Conservation (phyloP, 2,888 invertebrate genomes). For the Bimastos eiseni region DNA sequence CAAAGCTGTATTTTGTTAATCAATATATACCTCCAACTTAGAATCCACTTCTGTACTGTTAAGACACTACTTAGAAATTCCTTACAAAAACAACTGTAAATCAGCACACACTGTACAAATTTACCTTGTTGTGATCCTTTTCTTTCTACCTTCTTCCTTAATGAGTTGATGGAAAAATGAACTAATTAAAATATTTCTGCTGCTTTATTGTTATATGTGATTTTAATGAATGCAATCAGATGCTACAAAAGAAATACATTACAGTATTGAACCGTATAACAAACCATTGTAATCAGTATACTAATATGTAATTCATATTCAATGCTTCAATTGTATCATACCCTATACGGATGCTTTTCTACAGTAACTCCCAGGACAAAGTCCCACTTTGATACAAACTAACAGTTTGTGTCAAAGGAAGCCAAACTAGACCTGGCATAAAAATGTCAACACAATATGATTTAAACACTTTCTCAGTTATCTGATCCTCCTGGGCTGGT, state of each 20-base stretch:
- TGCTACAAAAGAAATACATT: neutral
- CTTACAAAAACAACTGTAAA: too few relatives aligned
- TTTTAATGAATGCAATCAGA: neutral
- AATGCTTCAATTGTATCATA: neutral
- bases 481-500: neutral
- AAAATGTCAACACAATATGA: neutral
- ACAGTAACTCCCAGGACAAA: neutral
- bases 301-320: neutral
- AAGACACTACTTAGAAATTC: too few relatives aligned
- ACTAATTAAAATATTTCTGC: neutral
- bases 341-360: neutral
- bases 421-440: neutral
- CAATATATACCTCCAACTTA: too few relatives aligned
- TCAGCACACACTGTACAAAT: too few relatives aligned
- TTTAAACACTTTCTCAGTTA: neutral
- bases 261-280: neutral
- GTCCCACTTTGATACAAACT: neutral
- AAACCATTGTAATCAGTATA: neutral
- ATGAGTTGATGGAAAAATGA: neutral
- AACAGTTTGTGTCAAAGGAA: neutral
- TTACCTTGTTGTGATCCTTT: too few relatives aligned
- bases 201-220: neutral
- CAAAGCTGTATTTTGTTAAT: too few relatives aligned
- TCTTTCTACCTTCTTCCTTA: neutral
- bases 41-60: too few relatives aligned